These are phyloP conservation scores for Astropecten irregularis DNA, from an alignment of 53 echinoderm and acorn worm species.

Conservation along the genomic window DNA sequence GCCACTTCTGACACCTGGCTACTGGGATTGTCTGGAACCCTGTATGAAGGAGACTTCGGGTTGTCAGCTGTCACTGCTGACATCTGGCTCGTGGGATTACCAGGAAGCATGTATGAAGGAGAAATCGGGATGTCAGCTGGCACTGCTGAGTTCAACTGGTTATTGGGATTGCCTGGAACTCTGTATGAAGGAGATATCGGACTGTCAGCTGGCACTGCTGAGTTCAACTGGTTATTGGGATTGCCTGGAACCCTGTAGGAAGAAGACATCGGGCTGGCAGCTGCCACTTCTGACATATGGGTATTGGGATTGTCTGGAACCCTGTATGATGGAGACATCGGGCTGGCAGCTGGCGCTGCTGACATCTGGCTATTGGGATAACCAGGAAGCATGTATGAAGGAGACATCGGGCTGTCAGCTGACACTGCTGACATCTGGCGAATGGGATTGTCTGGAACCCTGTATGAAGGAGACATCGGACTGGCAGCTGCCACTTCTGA, in stretches of 20 bases:
- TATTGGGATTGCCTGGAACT: neutral
- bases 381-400: neutral
- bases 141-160: neutral
- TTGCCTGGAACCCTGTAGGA: neutral
- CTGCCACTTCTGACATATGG: neutral
- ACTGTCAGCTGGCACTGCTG: neutral
- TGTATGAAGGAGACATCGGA: neutral
- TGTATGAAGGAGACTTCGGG: neutral
- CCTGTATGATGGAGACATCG: slow-evolving; percentile 3
- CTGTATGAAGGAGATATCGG: neutral
- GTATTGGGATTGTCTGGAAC: neutral
- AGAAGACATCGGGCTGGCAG: neutral
- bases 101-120: neutral
- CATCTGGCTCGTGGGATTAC: neutral
- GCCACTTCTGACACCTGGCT: neutral
- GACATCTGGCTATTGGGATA: neutral
- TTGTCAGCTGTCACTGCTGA: neutral
- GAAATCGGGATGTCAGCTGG: neutral
- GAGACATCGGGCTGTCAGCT: neutral
- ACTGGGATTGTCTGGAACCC: neutral
- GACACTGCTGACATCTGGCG: neutral
- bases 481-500: neutral
- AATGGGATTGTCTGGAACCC: neutral
- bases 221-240: neutral
- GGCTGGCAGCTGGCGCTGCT: neutral